phyloP scores from a whole-genome alignment of 2,113 vertebrate genomes.

The Progne subis region DNA sequence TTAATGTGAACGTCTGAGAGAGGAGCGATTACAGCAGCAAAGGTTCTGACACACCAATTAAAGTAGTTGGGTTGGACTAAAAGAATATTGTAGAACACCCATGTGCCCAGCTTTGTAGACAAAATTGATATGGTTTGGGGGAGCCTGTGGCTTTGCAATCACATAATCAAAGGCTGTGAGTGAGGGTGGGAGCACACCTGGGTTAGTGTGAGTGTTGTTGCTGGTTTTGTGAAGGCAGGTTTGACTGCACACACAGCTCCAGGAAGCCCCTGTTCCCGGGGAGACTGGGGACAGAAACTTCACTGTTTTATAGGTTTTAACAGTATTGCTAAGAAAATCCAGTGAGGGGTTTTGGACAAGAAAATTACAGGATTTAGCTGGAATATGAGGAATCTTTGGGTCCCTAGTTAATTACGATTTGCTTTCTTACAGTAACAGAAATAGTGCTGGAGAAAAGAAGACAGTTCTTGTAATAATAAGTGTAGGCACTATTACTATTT shows the following conservation, averaged over 20 bases:
- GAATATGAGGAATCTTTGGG: neutral
- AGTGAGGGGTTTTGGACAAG: neutral
- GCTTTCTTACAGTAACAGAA: neutral
- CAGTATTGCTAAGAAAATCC: neutral
- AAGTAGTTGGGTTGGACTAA: neutral
- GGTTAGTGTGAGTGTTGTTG: neutral
- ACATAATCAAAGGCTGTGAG: neutral
- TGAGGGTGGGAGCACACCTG: accelerated
- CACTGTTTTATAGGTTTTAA: neutral
- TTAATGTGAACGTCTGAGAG: neutral
- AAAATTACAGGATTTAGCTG: neutral
- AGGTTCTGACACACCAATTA: neutral
- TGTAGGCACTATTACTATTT: neutral
- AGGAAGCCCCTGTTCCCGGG: accelerated
- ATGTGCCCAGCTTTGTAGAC: neutral
- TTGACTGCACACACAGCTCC: neutral
- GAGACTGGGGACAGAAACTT: neutral
- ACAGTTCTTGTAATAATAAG: neutral
- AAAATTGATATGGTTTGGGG: neutral
- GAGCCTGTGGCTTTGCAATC: neutral
- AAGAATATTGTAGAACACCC: neutral
- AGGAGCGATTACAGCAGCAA: neutral
- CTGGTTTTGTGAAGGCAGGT: neutral
- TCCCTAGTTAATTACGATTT: neutral
- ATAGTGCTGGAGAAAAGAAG: neutral